Percentiles rank a stretch among this genome's conserved stretches.
These are phyloP conservation scores for Catagonus wagneri DNA, from an alignment of 2,113 vertebrate genomes.

Conservation along the genomic window DNA sequence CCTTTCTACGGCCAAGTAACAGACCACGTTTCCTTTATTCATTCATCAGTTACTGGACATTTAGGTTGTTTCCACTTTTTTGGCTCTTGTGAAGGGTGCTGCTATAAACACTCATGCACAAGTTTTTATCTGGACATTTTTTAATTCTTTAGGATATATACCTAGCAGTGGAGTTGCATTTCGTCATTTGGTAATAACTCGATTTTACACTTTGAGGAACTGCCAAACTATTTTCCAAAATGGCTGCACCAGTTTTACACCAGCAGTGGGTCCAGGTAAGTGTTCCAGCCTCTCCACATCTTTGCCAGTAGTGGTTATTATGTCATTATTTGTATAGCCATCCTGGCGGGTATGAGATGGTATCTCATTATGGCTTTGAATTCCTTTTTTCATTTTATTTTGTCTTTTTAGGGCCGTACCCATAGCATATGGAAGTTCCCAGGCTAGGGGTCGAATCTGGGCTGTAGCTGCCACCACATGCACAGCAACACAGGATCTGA, in stretches of 20 bases:
- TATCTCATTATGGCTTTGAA: background rate
- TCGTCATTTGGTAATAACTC: background rate
- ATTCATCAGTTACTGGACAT: background rate
- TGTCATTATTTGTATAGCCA: background rate
- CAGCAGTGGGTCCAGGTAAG: background rate
- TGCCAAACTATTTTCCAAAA: too few species aligned
- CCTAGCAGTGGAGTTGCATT: background rate
- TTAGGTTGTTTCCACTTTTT: background rate
- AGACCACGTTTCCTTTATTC: background rate
- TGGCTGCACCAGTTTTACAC: background rate
- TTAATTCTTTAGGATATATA: background rate
- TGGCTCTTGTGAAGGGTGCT: background rate
- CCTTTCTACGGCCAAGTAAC: background rate
- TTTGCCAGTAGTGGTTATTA: background rate
- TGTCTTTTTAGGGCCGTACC: too few species aligned
- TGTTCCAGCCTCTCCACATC: background rate
- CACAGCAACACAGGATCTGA: too few species aligned
- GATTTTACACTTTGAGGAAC: background rate
- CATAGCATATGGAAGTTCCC: too few species aligned
- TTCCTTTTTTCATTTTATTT: background rate
- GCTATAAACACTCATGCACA: background rate
- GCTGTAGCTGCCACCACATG: too few species aligned
- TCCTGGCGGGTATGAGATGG: background rate
- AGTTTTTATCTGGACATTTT: background rate
- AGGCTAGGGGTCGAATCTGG: too few species aligned